Conservation (phyloP, 1,140 invertebrate species). For the Pseudoatta argentina region DNA sequence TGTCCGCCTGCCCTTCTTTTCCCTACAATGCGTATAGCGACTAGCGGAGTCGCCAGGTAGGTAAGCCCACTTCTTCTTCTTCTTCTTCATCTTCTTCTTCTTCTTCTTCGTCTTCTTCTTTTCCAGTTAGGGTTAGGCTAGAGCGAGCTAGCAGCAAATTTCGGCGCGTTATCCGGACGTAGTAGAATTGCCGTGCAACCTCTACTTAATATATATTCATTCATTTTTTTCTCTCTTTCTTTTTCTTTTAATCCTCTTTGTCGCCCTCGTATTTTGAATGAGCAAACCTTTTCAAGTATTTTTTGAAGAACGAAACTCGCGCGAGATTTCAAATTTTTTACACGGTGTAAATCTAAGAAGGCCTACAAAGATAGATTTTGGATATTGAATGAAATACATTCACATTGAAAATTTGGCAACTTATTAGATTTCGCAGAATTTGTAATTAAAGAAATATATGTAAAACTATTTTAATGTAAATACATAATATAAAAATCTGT, state of each 20-base stretch:
- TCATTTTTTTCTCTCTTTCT: slow-evolving; percentile 53
- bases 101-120: slow-evolving; percentile 59
- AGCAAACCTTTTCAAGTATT: neutral
- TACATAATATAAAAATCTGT: neutral
- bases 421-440: neutral
- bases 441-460: too few relatives aligned
- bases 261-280: slow-evolving; percentile 21
- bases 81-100: slow-evolving; percentile 59
- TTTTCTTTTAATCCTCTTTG: slow-evolving; percentile 23
- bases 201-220: slow-evolving; percentile 78
- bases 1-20: slow-evolving; percentile 67
- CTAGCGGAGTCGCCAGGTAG: slow-evolving; percentile 81
- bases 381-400: neutral
- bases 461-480: neutral
- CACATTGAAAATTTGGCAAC: neutral
- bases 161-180: slow-evolving; percentile 67
- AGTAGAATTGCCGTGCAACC: slow-evolving; percentile 67
- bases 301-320: neutral
- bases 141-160: slow-evolving; percentile 60
- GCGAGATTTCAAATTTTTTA: slow-evolving; percentile 44
- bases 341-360: slow-evolving; percentile 46
- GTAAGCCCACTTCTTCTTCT: slow-evolving; percentile 69
- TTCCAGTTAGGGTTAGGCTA: slow-evolving; percentile 44
- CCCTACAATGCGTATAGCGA: slow-evolving; percentile 55
- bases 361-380: neutral